A percentile compares a stretch with the other conserved stretches of the same genome.
These are phyloP conservation scores for Oryzaephilus surinamensis DNA, from an alignment of 1,140 invertebrate species.

Conservation along the genomic window DNA sequence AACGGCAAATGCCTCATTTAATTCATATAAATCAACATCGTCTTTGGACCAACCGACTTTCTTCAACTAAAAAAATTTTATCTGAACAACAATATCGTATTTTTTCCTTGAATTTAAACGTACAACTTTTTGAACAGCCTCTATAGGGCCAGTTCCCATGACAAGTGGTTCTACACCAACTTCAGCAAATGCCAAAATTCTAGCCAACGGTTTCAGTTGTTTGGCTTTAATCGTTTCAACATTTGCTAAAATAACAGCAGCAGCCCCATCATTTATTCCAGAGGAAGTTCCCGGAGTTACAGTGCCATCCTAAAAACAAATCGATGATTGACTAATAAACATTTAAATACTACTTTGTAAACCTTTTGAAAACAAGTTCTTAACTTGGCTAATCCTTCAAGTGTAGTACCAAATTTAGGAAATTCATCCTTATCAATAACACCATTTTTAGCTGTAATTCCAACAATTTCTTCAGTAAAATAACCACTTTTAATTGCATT, in stretches of 20 bases:
- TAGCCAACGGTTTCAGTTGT: conserved; percentile 44
- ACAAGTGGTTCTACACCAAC: conserved; percentile 58
- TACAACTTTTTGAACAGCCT: conserved; percentile 55
- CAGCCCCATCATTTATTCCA: conserved; percentile 80
- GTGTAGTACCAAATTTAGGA: conserved; percentile 49
- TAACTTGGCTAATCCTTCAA: conserved; percentile 49
- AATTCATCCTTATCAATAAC: conserved; percentile 55
- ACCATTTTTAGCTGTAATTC: conserved; percentile 44
- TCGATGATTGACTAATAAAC: background rate
- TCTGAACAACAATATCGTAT: background rate
- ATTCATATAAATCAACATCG: conserved; percentile 79
- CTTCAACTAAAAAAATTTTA: conserved; percentile 43
- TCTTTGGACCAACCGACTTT: conserved; percentile 71
- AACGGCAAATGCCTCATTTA: conserved; percentile 80
- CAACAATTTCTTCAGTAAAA: conserved; percentile 64
- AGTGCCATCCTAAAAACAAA: conserved; percentile 43
- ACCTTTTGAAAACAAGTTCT: conserved; percentile 47
- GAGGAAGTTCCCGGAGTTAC: conserved; percentile 73
- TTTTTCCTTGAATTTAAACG: conserved; percentile 14
- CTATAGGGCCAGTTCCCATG: conserved; percentile 71
- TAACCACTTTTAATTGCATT: conserved; percentile 50
- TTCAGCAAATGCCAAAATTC: conserved; percentile 55
- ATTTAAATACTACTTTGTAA: background rate
- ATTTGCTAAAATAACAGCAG: conserved; percentile 63
- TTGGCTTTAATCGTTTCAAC: conserved; percentile 41